Percentiles rank a stretch among this genome's conserved stretches.
phyloP scores from a whole-genome alignment of 2,113 vertebrate genomes.

The Gymnogyps californianus region DNA sequence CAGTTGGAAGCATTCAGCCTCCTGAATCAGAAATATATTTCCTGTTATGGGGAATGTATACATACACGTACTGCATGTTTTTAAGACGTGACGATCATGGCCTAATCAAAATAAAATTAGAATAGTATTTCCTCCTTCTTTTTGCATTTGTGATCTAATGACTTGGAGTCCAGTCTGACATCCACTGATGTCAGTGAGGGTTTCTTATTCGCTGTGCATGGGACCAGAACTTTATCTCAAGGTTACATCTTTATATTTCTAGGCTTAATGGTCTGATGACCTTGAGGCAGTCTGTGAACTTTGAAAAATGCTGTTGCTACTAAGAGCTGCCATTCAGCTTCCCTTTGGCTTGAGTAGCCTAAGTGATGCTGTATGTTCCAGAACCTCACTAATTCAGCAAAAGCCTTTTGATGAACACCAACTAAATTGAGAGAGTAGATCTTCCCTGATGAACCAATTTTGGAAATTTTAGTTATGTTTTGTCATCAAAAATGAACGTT shows the following conservation, averaged over 20 bases:
- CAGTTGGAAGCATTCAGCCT: not conserved
- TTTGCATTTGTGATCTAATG: not conserved
- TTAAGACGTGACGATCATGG: not conserved
- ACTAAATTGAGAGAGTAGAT: not conserved
- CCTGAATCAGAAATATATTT: not conserved
- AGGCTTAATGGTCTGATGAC: not conserved
- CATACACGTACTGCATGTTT: not conserved
- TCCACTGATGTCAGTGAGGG: not conserved
- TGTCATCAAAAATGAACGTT: conserved; percentile 47
- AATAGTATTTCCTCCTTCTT: not conserved
- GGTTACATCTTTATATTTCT: not conserved
- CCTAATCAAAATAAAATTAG: not conserved
- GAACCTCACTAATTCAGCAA: conserved; percentile 18
- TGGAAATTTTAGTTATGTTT: conserved; percentile 45
- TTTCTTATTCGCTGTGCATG: not conserved
- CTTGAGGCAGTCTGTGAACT: not conserved
- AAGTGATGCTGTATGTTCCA: not conserved
- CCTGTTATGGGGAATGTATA: not conserved
- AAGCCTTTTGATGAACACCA: conserved; percentile 24
- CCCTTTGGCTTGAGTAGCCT: not conserved
- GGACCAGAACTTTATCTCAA: not conserved
- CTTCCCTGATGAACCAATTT: conserved; percentile 33
- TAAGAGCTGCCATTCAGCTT: not conserved
- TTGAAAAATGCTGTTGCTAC: not conserved
- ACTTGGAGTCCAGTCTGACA: not conserved